Evolutionary conservation across 2,888 invertebrate genomes (phyloP), one percentile per base, ranked within the genome.

Genomic region (Pelosia muscerda): DNA sequence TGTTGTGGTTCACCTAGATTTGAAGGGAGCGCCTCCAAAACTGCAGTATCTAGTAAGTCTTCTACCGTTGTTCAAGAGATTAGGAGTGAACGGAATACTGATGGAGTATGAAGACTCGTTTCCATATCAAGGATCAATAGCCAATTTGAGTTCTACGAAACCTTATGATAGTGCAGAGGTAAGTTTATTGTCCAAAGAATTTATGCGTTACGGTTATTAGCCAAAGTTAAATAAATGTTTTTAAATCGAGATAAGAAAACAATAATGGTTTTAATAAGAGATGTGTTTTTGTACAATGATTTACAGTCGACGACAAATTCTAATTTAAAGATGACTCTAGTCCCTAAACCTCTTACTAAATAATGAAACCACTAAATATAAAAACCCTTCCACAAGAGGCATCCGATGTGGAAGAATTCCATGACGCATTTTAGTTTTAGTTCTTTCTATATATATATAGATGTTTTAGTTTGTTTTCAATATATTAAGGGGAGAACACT

Each of bases 71-170:
- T 84, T 97, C 11, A 95, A 93, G 62, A 91, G 91, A 28, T 85
- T 96, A 55, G 97, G 97, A n/a, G 97, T 96, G 0, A 98, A 97
- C 28, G 98, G 97, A 0, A 85, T 98, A 19, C 90, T 98, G 6
- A 94, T 98, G 49, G 98, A 98, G 85, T 98, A 98, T 86, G 98
- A 98, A 88, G 98, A 98, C 81, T 98, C 97, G 97, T 98, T 98
- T 89, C 98, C 98, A 0, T 98, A 96, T 86, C 88, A 93, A 42
- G 97, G 96, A 0, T 86, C 11, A 26, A 26, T 97, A 10, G 87
- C 87, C 34, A 96, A 96, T 76, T 90, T 97, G 55, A 95, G 96
- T 56, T 96, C 97, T 6, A 89, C 88, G 2, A 96, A 97, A 86
- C 95, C 96, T 65, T 98, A 98, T 84, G 91, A 75, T 38, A 56